Conservation (phyloP, 2,888 invertebrate species). For the Ctenicera cuprea region DNA sequence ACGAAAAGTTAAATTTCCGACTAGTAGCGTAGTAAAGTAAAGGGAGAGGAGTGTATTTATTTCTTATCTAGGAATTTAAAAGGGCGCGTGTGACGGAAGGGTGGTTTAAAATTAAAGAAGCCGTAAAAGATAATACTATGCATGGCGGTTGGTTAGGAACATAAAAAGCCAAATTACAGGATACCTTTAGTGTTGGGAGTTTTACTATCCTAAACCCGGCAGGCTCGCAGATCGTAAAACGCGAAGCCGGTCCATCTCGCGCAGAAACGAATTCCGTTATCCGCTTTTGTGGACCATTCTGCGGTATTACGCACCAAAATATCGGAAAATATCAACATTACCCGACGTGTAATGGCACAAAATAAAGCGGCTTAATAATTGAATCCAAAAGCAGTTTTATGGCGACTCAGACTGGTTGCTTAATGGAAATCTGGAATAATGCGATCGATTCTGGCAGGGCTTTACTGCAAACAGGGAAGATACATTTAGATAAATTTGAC, state of each 20-base stretch:
- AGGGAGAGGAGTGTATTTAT: conserved; percentile 3
- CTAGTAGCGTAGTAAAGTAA: background rate
- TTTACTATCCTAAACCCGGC: conserved; percentile 51
- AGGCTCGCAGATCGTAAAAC: conserved; percentile 54
- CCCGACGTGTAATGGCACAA: conserved; percentile 29
- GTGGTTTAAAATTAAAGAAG: conserved; percentile 49
- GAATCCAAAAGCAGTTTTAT: conserved; percentile 36
- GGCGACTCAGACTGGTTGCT: conserved; percentile 11
- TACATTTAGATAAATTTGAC: conserved; percentile 48
- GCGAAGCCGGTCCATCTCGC: conserved; percentile 46
- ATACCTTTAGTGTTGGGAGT: conserved; percentile 55
- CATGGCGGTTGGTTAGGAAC: conserved; percentile 55
- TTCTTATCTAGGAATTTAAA: conserved; percentile 37
- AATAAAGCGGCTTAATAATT: conserved; percentile 39
- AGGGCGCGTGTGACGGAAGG: conserved; percentile 31
- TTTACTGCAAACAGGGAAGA: conserved; percentile 39
- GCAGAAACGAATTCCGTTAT: conserved; percentile 51
- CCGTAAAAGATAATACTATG: conserved; percentile 51
- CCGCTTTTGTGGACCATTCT: conserved; percentile 45
- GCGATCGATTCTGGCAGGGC: conserved; percentile 34
- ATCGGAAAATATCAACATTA: conserved; percentile 46
- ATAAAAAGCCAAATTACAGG: conserved; percentile 55
- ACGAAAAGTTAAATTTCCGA: too few species aligned
- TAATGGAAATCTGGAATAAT: conserved; percentile 44
- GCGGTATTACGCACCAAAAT: conserved; percentile 46